A percentile compares a stretch with the other conserved stretches of the same genome.
These are phyloP conservation scores for Caretta caretta DNA, from an alignment of 2,113 vertebrate genomes.

Conservation along the genomic window DNA sequence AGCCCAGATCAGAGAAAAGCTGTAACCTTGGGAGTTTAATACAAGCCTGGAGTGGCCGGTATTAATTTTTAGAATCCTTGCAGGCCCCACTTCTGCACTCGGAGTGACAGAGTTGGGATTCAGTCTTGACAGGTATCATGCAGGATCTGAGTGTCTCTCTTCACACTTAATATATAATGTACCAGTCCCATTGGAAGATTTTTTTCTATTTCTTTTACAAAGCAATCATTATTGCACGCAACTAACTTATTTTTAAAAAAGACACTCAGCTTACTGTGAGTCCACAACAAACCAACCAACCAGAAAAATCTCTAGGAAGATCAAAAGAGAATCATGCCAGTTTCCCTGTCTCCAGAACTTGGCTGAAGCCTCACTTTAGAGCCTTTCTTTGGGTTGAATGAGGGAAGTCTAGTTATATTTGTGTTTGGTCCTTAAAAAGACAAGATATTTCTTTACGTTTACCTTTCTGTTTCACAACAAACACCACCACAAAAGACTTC, in stretches of 20 bases:
- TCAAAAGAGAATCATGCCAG: not conserved
- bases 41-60: too few relatives aligned
- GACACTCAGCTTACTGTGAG: conserved; percentile 44
- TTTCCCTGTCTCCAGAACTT: not conserved
- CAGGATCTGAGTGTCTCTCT: not conserved
- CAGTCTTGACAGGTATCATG: too few relatives aligned
- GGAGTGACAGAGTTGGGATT: too few relatives aligned
- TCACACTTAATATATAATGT: conserved; percentile 5
- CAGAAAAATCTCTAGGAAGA: not conserved
- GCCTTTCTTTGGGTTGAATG: not conserved
- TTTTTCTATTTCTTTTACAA: conserved; percentile 47
- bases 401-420: not conserved
- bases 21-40: too few relatives aligned
- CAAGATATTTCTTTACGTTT: not conserved
- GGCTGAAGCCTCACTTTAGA: not conserved
- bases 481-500: not conserved
- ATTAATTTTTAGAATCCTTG: too few relatives aligned
- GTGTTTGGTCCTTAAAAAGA: not conserved
- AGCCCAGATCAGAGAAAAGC: too few relatives aligned
- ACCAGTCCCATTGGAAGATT: conserved; percentile 55
- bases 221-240: conserved; percentile 37
- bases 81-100: too few relatives aligned
- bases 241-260: conserved; percentile 44
- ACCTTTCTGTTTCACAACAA: not conserved
- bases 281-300: not conserved